These are phyloP conservation scores for Aphyosemion australe DNA, from an alignment of 2,113 vertebrate species.

Conservation along the genomic window DNA sequence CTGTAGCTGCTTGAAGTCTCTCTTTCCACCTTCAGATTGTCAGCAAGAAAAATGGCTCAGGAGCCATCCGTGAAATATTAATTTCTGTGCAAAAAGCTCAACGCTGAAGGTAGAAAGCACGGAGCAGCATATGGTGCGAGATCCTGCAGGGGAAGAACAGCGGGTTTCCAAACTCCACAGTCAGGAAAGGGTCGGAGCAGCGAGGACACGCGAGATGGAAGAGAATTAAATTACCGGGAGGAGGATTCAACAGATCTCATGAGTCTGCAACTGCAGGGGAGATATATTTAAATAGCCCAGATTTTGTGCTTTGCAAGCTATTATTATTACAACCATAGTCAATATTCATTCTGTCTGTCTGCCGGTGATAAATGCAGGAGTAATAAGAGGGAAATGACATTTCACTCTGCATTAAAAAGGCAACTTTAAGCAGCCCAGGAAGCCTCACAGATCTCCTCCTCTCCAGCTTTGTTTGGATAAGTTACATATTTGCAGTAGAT, in stretches of 20 bases:
- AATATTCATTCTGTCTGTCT: slow-evolving; percentile 49
- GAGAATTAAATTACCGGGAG: slow-evolving; percentile 55
- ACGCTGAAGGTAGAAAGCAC: slow-evolving; percentile 22
- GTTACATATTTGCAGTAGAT: slow-evolving; percentile 6
- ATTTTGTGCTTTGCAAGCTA: slow-evolving; percentile 58
- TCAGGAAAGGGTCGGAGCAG: slow-evolving; percentile 14
- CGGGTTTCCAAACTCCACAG: slow-evolving; percentile 21
- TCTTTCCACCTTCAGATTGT: slow-evolving; percentile 40
- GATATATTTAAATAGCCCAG: slow-evolving; percentile 51
- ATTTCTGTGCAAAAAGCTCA: slow-evolving; percentile 38
- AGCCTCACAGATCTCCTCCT: slow-evolving; percentile 1
- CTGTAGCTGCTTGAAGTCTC: slow-evolving; percentile 54
- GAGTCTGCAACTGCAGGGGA: slow-evolving; percentile 55
- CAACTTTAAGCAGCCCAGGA: not conserved
- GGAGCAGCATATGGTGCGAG: slow-evolving; percentile 42
- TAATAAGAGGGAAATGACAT: slow-evolving; percentile 44
- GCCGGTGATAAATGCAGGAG: slow-evolving; percentile 43
- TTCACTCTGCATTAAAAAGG: slow-evolving; percentile 31
- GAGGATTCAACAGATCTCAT: slow-evolving; percentile 49
- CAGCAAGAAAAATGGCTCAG: slow-evolving; percentile 52
- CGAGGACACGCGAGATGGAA: slow-evolving; percentile 21
- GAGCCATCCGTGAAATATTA: slow-evolving; percentile 64
- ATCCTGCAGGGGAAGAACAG: slow-evolving; percentile 37
- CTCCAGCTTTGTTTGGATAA: not conserved
- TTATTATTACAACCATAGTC: slow-evolving; percentile 58